Base-by-base conservation (phyloP, 92 coral and sea anemone genomes). In the Palythoa grandis region DNA sequence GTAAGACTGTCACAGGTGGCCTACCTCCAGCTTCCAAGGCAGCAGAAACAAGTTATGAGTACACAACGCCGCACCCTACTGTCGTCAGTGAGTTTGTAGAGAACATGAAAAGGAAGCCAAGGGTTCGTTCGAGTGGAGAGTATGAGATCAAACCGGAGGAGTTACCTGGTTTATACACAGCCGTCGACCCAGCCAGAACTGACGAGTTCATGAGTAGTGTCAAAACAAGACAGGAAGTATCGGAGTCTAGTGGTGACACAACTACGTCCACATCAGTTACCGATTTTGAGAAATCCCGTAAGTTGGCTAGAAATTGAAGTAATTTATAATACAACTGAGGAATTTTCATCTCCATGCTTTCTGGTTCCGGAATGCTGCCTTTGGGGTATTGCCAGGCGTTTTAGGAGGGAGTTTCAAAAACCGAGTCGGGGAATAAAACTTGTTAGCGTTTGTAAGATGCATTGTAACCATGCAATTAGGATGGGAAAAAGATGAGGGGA, bases 21-120 rank as follows among this genome's bases (percentile, higher is more conserved):
- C 84, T 39, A 52, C 12, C 85, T 43, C 69, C 69, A 19, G 85
- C 50, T 80, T 22, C 85, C 74, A 80, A 11, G 75, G 85, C 73
- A 80, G 66, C 85, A 29, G 74, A 43, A 47, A 12, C 60, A 48
- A 52, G 85, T 11, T 86, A 57, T 13, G 37, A 67, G 7, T 91
- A 91, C 60, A 78, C 63, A 3, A 69, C 61, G 24, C 86, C 91
- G 4, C 91, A 87, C 63, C 75, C 84, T 20, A 72, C 75, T 15
- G 82, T 91, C 37, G 95, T 94, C 3, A 86, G 82, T 47, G 93
- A 88, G 7, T 86, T 90, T 72, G 87, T 92, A 86, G 86, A 86
- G 40, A 87, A 85, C 22, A 9, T 92, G 17, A 90, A 65, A 50
- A 88, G 35, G 52, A 92, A 90, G 52, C 88, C 72, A 4, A 70